Evolutionary conservation across 2,113 vertebrate genomes (phyloP), one percentile per base, ranked within the genome.

Genomic region (Chaetops frenatus): DNA sequence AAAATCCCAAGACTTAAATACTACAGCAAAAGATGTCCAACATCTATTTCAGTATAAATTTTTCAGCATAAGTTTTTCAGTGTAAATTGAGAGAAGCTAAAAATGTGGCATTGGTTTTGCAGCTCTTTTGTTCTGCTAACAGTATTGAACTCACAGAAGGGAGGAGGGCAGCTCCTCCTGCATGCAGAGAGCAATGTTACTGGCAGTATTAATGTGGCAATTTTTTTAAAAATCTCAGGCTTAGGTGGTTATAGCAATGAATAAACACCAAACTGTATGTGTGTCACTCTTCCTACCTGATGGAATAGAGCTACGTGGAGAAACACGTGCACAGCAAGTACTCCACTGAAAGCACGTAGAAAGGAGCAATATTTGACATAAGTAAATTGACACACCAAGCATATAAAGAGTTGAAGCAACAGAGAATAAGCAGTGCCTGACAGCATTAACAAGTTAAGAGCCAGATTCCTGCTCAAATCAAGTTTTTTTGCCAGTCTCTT

Each of bases 291-390:
- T 60, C 6, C n/a, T 33, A 1, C 35, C 27, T 73, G 62, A 36
- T 18, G 10, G 51, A 56, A 33, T 21, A 71, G 51, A 73, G 7
- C 38, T 86, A 7, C 17, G 6, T 5, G 19, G 71, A 81, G 31
- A 44, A 83, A 28, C 14, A 12, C 0, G 0, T 22, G n/a, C 19
- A 4, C 7, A 6, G n/a, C 28, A 78, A 35, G 53, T 53, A 25
- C 27, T 71, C 66, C 8, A 21, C n/a, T 54, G 51, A 54, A 51
- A 15, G 23, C 17, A 35, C 29, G 7, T 21, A 6, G 44, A 66
- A 84, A 90, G 60, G 11, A 71, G 7, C 28, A 28, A 11, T 29
- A 3, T 72, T 48, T 86, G 47, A 28, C 36, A 58, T 72, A 83
- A 86, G 25, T 24, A 83, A 92, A 86, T 65, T 6, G 66, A 42